A percentile compares a stretch with the other conserved stretches of the same genome.
Conservation (phyloP, 2,113 vertebrate genomes). For the Zosterops borbonicus region DNA sequence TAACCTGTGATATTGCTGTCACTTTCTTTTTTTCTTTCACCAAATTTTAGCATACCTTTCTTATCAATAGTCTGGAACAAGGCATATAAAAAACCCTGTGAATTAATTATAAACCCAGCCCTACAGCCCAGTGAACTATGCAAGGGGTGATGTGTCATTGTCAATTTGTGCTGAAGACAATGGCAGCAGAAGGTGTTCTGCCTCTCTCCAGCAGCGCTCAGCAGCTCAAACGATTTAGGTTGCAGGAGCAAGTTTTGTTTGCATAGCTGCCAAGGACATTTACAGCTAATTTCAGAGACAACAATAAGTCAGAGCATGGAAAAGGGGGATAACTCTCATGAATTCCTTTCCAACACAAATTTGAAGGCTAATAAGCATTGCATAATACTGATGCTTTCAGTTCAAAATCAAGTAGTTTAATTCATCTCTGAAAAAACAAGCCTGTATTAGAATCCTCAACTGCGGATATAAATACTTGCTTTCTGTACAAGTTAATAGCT, state of each 20-base stretch:
- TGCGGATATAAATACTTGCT: neutral
- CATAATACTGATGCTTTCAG: neutral
- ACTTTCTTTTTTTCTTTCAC: neutral
- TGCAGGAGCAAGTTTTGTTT: neutral
- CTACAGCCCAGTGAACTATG: neutral
- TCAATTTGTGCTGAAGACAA: neutral
- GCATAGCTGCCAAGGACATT: neutral
- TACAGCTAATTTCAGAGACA: neutral
- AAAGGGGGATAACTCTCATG: neutral
- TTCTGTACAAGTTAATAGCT: slow-evolving; percentile 8
- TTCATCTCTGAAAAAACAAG: neutral
- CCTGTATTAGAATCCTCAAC: neutral
- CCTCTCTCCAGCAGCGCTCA: neutral
- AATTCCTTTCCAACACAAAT: neutral
- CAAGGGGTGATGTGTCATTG: neutral
- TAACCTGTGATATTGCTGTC: neutral
- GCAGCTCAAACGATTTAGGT: neutral
- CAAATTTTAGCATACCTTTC: neutral
- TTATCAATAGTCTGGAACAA: neutral
- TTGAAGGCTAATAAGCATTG: neutral
- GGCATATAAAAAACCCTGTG: neutral
- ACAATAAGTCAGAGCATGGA: neutral
- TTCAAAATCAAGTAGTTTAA: neutral
- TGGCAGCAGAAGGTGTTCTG: neutral
- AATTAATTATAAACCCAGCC: neutral